Evolutionary conservation across 1,140 invertebrate species (phyloP), one percentile per base, ranked within the genome.

Genomic region (Alviniconcha marisindica): DNA sequence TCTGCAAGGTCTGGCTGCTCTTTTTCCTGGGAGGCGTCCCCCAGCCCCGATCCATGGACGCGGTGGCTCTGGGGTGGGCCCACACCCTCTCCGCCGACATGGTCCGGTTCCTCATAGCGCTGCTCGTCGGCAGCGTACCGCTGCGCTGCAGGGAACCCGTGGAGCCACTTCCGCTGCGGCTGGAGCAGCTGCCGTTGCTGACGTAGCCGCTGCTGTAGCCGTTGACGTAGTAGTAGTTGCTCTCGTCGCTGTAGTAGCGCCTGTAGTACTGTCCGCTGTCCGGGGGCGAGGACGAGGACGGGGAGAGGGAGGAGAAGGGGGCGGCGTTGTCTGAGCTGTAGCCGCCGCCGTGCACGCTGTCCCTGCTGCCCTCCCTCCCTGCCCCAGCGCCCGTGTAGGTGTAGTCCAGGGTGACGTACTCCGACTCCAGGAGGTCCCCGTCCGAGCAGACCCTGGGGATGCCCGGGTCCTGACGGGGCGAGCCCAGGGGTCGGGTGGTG

Each of bases 1-100:
- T 80, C 38, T 80, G 78, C 78, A 80, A 44, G 2, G 78, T 80
- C 78, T 66, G 56, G 24, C 78, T 69, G 78, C 38, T 80, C 21
- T 44, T 38, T 28, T 38, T 80, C 1, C 78, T 38, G 78, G 40
- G 15, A 38, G 40, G 40, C 15, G 60, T 33, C 15, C 31, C 51
- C 28, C 77, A 31, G 2, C 28, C 1, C 0, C 56, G 5, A 40
- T 44, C 56, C n/a, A 44, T 40, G 0, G 60, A 28, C 18, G 56
- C 15, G 0, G 38, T 21, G 38, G 12, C 28, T 18, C 15, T 3
- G 33, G 38, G 18, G 7, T 18, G 36, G 15, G 7, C 24, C 14
- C 42, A 79, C 28, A 31, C 21, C 21, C 78, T 63, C 15, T 80
- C 78, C 1, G 78, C 78, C 14, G 78, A 80, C 38, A 60, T 5